phyloP scores from a whole-genome alignment of 2,888 invertebrate species.

The Scaptomyza flava region DNA sequence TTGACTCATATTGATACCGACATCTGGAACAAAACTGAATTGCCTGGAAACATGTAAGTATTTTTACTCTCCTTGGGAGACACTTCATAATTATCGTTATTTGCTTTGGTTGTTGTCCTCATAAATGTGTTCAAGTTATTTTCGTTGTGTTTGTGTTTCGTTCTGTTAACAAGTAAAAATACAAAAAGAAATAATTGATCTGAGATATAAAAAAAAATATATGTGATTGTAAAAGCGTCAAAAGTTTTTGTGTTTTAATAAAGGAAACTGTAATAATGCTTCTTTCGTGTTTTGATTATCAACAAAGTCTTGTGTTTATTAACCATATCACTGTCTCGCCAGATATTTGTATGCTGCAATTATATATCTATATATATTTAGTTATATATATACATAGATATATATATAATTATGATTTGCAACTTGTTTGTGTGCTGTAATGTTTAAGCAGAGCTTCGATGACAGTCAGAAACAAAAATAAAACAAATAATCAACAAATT shows the following conservation, averaged over 20 bases:
- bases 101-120: constrained; percentile 77
- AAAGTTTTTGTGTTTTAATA: constrained; percentile 40
- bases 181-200: constrained; percentile 17
- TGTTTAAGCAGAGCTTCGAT: constrained; percentile 83
- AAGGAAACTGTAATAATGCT: constrained; percentile 47
- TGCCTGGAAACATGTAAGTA: constrained; percentile 65
- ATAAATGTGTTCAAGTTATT: constrained; percentile 72
- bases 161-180: constrained; percentile 39
- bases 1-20: constrained; percentile 61
- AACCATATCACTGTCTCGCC: constrained; percentile 60
- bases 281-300: constrained; percentile 33
- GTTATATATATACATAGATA: constrained; percentile 9
- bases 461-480: constrained; percentile 65
- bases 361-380: constrained; percentile 32
- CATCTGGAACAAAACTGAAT: constrained; percentile 49
- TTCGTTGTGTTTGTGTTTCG: constrained; percentile 71
- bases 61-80: constrained; percentile 46
- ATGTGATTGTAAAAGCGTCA: constrained; percentile 21
- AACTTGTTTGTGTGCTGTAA: constrained; percentile 78
- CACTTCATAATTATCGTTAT: constrained; percentile 70
- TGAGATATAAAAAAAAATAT: constrained; percentile 12
- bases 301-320: constrained; percentile 33
- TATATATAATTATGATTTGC: constrained; percentile 53
- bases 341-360: constrained; percentile 45
- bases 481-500: constrained; percentile 59